These are phyloP conservation scores for Lophotis ruficrista DNA, from an alignment of 2,113 vertebrate genomes.

Conservation along the genomic window DNA sequence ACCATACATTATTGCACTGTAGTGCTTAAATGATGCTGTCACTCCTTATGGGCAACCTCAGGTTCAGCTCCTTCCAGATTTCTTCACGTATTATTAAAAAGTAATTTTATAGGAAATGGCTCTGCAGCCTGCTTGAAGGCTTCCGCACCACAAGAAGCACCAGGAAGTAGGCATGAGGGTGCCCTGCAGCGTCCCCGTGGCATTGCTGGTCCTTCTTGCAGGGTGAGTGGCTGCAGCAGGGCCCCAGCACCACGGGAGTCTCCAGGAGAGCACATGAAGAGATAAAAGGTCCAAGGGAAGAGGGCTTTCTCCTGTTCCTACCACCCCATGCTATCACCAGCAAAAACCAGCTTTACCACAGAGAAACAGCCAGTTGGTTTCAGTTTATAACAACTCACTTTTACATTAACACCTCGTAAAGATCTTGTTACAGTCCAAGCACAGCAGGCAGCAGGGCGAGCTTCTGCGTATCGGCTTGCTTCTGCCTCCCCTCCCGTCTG, in stretches of 20 bases:
- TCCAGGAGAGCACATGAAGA: background rate
- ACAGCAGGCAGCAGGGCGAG: rapidly evolving
- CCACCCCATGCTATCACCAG: background rate
- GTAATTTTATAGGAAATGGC: background rate
- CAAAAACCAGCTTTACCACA: background rate
- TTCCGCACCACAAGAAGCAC: background rate
- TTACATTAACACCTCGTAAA: background rate
- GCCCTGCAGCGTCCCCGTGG: background rate
- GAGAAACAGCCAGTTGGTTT: background rate
- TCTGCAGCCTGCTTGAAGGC: background rate
- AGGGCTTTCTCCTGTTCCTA: background rate
- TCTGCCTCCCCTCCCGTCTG: background rate
- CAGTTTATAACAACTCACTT: background rate
- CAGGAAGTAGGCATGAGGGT: background rate
- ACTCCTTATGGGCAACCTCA: background rate
- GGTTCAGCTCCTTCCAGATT: background rate
- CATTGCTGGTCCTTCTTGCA: background rate
- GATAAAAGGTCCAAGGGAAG: background rate
- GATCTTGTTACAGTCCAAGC: background rate
- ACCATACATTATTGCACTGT: background rate
- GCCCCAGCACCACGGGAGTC: too few relatives aligned
- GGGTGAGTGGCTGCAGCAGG: background rate
- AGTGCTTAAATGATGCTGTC: background rate
- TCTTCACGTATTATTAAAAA: background rate
- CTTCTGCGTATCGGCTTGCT: background rate